Conservation (phyloP, 2,888 invertebrate genomes). For the Aelia acuminata region DNA sequence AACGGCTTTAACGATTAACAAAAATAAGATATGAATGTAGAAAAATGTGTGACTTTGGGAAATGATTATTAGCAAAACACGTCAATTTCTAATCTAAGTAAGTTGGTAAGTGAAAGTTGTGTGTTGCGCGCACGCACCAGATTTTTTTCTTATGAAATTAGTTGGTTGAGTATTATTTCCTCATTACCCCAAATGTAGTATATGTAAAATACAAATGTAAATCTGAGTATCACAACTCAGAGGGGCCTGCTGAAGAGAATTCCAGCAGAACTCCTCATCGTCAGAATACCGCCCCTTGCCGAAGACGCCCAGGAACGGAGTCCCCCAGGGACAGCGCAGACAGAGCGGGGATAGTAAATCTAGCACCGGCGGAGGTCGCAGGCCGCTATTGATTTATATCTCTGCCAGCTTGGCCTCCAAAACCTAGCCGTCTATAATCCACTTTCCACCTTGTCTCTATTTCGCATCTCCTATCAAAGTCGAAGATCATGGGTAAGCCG, state of each 20-base stretch:
- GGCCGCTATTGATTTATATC: constrained; percentile 51
- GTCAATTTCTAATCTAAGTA: too few species aligned
- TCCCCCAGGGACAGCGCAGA: constrained; percentile 32
- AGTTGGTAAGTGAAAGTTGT: too few species aligned
- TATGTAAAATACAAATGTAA: too few species aligned
- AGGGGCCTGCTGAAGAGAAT: neutral
- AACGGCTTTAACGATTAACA: too few species aligned
- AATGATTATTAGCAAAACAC: too few species aligned
- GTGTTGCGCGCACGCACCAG: too few species aligned
- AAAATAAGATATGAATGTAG: too few species aligned
- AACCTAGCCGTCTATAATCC: constrained; percentile 48
- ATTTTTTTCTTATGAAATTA: too few species aligned
- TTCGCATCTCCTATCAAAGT: neutral
- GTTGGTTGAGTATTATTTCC: neutral
- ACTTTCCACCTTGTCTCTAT: constrained; percentile 46
- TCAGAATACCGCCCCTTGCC: neutral
- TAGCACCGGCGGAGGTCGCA: constrained; percentile 31
- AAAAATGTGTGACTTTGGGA: too few species aligned
- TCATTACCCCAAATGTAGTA: too few species aligned
- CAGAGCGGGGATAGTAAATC: constrained; percentile 34
- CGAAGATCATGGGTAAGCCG: neutral
- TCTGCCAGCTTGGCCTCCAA: constrained; percentile 42
- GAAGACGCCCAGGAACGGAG: constrained; percentile 26
- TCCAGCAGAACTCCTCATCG: neutral
- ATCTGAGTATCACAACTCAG: too few species aligned